Conservation (phyloP, 2,888 invertebrate species). For the Ochropleura plecta region DNA sequence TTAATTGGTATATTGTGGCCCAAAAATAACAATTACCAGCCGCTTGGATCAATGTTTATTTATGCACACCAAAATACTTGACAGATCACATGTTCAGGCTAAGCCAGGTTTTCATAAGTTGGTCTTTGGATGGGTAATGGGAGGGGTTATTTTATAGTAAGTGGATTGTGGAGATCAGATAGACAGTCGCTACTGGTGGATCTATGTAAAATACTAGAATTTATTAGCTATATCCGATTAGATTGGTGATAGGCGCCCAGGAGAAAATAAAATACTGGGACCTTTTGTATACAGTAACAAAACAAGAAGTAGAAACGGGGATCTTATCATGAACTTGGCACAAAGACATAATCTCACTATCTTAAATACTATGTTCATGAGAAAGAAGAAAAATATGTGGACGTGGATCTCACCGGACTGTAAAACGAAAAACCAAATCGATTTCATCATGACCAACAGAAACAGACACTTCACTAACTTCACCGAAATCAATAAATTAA, state of each 20-base stretch:
- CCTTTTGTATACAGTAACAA: constrained; percentile 44
- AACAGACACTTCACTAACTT: neutral
- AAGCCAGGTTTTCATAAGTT: no score
- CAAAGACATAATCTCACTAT: constrained; percentile 49
- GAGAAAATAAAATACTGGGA: constrained; percentile 48
- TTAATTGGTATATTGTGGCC: neutral
- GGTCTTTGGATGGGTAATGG: no score
- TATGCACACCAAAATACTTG: no score
- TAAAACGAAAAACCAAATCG: constrained; percentile 3
- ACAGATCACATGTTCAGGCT: no score
- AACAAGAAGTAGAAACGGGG: constrained; percentile 60
- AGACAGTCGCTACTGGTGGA: no score
- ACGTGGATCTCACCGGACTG: constrained; percentile 45
- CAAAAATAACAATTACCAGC: no score
- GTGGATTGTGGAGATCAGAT: no score
- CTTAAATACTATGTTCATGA: constrained; percentile 12
- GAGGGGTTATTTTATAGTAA: no score
- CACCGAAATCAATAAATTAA: neutral
- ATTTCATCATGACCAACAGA: neutral
- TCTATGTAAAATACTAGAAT: no score
- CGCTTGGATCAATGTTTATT: no score
- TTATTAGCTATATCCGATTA: neutral
- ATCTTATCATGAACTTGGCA: constrained; percentile 49
- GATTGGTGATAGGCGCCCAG: constrained; percentile 54
- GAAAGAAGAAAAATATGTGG: constrained; percentile 35